Evolutionary conservation across 2,113 vertebrate species (phyloP).

Genomic region (Pygathrix nemaeus): DNA sequence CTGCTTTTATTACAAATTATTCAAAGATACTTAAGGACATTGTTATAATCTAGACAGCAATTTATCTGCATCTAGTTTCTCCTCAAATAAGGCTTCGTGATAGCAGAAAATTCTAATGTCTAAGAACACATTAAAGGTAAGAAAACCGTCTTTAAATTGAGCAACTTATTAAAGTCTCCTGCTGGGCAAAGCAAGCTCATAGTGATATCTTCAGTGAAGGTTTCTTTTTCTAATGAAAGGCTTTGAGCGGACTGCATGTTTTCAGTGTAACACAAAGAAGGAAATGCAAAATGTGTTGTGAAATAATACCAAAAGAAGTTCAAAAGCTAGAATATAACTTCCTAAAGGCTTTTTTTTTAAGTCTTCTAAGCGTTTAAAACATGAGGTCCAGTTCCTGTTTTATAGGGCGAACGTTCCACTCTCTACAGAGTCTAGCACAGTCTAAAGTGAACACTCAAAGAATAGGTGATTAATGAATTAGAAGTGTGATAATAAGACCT

Average conservation of each 20-base stretch:
- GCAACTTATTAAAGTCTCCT: constrained; percentile 61
- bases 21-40: constrained; percentile 50
- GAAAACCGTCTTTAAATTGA: constrained; percentile 60
- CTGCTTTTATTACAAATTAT: constrained; percentile 61
- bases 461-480: constrained; percentile 35
- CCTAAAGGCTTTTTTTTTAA: background rate
- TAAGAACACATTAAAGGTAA: constrained; percentile 62
- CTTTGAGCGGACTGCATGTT: constrained; percentile 39
- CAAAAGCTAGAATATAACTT: constrained; percentile 61
- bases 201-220: constrained; percentile 45
- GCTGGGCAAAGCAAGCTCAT: constrained; percentile 57
- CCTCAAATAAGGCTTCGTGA: constrained; percentile 55
- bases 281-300: constrained; percentile 62
- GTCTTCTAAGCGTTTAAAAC: constrained; percentile 55
- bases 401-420: constrained; percentile 5
- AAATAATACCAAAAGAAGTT: constrained; percentile 70
- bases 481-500: background rate
- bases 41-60: constrained; percentile 49
- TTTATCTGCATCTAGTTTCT: constrained; percentile 41
- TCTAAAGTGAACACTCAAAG: background rate
- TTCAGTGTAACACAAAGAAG: constrained; percentile 56
- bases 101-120: constrained; percentile 53
- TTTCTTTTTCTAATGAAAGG: constrained; percentile 69
- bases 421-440: background rate
- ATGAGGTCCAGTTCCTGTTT: constrained; percentile 1